Percentiles rank a stretch among this genome's conserved stretches.
Conservation (phyloP, 2,113 vertebrate species). For the Axis porcinus region DNA sequence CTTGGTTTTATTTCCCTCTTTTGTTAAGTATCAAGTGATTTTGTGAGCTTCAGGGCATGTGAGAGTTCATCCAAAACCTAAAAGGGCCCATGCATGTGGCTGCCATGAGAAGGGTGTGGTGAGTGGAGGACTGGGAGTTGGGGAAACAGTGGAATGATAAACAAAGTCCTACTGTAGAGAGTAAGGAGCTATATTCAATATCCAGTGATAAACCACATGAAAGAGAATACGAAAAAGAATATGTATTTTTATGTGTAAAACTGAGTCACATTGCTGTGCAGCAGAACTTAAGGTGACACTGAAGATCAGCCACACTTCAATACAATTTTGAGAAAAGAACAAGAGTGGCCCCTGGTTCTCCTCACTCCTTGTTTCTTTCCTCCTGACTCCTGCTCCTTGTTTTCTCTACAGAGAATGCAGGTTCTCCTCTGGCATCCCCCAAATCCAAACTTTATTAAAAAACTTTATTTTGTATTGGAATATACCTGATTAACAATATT, state of each 20-base stretch:
- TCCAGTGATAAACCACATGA: not conserved
- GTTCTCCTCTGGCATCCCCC: too few relatives aligned
- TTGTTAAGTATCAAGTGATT: not conserved
- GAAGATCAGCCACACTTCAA: not conserved
- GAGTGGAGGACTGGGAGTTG: not conserved
- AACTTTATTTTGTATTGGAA: not conserved
- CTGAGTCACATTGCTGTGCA: not conserved
- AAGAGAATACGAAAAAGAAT: not conserved
- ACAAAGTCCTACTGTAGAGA: not conserved
- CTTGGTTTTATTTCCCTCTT: not conserved
- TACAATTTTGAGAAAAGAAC: not conserved
- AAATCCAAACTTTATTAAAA: not conserved
- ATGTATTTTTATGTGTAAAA: not conserved
- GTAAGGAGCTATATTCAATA: not conserved
- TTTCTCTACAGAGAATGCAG: not conserved
- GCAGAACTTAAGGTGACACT: not conserved
- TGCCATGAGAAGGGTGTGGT: not conserved
- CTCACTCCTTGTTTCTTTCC: not conserved
- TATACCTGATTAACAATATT: not conserved
- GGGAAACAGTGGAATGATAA: not conserved
- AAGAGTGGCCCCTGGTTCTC: too few relatives aligned
- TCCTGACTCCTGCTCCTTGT: not conserved
- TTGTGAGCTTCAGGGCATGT: not conserved
- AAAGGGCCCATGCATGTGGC: too few relatives aligned
- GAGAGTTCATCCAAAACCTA: not conserved